phyloP scores from a whole-genome alignment of 2,797 vertebrate genomes.

The Pangasius macronema region DNA sequence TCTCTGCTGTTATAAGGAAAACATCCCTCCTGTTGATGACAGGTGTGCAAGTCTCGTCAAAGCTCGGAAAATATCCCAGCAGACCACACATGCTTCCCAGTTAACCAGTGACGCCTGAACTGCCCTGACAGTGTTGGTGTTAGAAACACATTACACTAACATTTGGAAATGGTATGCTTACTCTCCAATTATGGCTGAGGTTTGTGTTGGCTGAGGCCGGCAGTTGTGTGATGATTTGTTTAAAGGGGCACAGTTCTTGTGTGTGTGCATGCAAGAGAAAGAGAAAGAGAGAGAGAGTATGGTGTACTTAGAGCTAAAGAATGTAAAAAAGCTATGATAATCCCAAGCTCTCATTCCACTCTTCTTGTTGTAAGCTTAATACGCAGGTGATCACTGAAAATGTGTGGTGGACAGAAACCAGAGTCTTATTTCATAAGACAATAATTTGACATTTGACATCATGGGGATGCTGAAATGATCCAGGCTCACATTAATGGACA shows the following conservation, averaged over 20 bases:
- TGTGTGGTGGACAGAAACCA: slow-evolving; percentile 1
- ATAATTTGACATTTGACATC: slow-evolving; percentile 40
- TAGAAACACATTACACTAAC: slow-evolving; percentile 64
- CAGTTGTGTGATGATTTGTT: slow-evolving; percentile 65
- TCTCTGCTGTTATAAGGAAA: slow-evolving; percentile 46
- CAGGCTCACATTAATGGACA: slow-evolving; percentile 30
- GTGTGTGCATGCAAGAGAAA: slow-evolving; percentile 29
- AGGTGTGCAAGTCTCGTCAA: slow-evolving; percentile 66
- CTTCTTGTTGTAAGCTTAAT: slow-evolving; percentile 34
- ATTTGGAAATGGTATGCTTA: slow-evolving; percentile 68
- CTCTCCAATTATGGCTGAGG: slow-evolving; percentile 63
- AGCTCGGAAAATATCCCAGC: slow-evolving; percentile 63
- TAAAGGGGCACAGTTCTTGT: slow-evolving; percentile 52
- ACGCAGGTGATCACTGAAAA: slow-evolving; percentile 18
- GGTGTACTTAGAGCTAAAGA: slow-evolving; percentile 38
- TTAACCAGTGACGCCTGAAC: slow-evolving; percentile 51
- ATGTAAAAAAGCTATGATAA: slow-evolving; percentile 32
- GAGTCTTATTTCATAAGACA: slow-evolving; percentile 32
- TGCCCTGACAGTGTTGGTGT: slow-evolving; percentile 58
- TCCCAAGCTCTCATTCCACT: slow-evolving; percentile 23
- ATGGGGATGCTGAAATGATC: slow-evolving; percentile 32
- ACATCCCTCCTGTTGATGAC: slow-evolving; percentile 61
- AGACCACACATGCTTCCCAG: slow-evolving; percentile 55
- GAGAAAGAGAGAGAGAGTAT: slow-evolving; percentile 29
- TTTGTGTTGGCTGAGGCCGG: slow-evolving; percentile 61